phyloP scores from a whole-genome alignment of 2,113 vertebrate species.

The Dolichallabes microphthalmus region DNA sequence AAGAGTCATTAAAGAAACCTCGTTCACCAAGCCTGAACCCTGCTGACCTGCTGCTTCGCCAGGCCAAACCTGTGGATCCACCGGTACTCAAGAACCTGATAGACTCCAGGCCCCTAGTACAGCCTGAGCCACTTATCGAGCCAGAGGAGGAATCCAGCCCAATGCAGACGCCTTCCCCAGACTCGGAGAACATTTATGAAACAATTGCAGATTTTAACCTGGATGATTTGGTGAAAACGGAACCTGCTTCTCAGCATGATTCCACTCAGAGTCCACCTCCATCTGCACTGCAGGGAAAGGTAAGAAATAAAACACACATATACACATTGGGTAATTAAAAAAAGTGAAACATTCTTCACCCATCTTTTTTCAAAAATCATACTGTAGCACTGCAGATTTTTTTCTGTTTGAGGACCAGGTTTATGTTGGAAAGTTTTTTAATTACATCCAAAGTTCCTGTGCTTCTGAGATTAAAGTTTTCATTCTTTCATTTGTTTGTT shows the following conservation, averaged over 20 bases:
- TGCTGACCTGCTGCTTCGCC: conserved; percentile 55
- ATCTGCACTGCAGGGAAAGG: conserved; percentile 54
- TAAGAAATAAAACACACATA: not conserved
- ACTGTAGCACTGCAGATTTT: not conserved
- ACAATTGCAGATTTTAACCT: conserved; percentile 70
- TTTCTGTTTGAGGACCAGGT: not conserved
- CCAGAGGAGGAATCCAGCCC: conserved; percentile 44
- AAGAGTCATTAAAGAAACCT: conserved; percentile 49
- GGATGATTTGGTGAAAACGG: conserved; percentile 52
- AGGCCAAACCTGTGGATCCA: conserved; percentile 62
- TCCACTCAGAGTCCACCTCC: conserved; percentile 20
- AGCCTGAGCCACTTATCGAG: conserved; percentile 41
- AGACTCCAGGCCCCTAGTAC: not conserved
- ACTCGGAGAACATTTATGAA: conserved; percentile 75
- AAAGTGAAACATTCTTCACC: not conserved
- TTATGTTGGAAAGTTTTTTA: not conserved
- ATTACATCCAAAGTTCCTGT: not conserved
- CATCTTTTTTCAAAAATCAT: not conserved
- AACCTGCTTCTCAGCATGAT: conserved; percentile 6
- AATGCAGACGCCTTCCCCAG: conserved; percentile 41
- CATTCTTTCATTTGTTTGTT: not conserved
- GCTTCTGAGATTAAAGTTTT: not conserved
- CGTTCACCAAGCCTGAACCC: conserved; percentile 64
- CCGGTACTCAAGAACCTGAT: conserved; percentile 52
- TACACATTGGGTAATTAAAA: not conserved